Percentiles rank a stretch among this genome's conserved stretches.
phyloP scores from a whole-genome alignment of 2,113 vertebrate genomes.

The Trogon surrucura region DNA sequence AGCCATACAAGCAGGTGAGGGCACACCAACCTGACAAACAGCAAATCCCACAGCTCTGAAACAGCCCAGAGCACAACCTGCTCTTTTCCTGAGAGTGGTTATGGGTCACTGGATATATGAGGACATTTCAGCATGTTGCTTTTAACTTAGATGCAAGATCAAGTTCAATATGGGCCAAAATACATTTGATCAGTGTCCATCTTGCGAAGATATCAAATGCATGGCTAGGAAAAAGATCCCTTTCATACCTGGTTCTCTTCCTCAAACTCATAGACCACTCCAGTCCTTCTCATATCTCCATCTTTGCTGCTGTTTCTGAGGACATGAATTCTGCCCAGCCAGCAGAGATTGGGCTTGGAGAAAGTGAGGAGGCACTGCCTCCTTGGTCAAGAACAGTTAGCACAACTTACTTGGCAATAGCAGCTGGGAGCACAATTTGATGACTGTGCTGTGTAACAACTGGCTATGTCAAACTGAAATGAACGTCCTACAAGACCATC shows the following conservation, averaged over 20 bases:
- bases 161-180: fast-evolving
- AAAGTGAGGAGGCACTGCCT: background rate
- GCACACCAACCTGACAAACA: fast-evolving
- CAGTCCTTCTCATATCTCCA: background rate
- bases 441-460: background rate
- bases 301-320: background rate
- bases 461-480: background rate
- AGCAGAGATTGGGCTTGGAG: background rate
- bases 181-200: too few relatives aligned
- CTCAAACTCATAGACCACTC: background rate
- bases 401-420: background rate
- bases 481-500: background rate
- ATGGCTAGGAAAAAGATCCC: background rate
- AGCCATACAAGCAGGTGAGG: too few relatives aligned
- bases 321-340: background rate
- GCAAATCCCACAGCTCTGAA: background rate
- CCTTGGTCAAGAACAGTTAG: fast-evolving
- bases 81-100: too few relatives aligned
- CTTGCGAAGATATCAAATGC: background rate
- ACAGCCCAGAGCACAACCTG: background rate
- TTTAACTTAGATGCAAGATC: background rate
- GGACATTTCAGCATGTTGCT: background rate
- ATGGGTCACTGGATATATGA: background rate
- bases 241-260: background rate
- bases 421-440: background rate